A percentile compares a stretch with the other conserved stretches of the same genome.
Conservation (phyloP, 2,113 vertebrate genomes). For the Sula dactylatra region DNA sequence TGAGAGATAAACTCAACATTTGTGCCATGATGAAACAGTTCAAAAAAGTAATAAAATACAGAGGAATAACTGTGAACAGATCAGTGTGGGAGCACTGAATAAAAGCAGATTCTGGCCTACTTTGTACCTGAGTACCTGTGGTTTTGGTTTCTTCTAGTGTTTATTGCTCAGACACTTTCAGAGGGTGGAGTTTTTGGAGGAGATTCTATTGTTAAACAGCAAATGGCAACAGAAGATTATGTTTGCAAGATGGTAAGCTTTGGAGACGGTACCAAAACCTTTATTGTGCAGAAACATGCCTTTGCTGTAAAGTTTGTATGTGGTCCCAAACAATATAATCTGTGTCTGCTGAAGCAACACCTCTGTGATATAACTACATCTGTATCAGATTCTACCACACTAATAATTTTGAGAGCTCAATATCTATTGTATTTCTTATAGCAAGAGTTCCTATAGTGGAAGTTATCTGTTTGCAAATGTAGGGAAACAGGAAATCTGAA, state of each 20-base stretch:
- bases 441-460: not conserved
- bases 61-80: not conserved
- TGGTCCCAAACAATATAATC: not conserved
- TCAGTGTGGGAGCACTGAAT: not conserved
- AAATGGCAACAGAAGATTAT: not conserved
- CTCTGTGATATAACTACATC: not conserved
- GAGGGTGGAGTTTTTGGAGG: not conserved
- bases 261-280: not conserved
- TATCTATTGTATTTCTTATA: not conserved
- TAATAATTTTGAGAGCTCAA: not conserved
- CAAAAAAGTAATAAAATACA: not conserved
- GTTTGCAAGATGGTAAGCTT: not conserved
- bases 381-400: not conserved
- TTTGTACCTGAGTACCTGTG: not conserved
- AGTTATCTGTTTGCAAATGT: not conserved
- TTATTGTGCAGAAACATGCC: accelerated
- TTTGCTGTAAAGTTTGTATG: not conserved
- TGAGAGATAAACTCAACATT: conserved; percentile 25
- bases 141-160: not conserved
- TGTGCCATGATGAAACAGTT: conserved; percentile 9
- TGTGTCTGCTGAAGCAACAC: not conserved
- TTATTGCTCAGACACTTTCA: not conserved
- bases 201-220: not conserved
- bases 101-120: not conserved
- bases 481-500: not conserved